A percentile compares a stretch with the other conserved stretches of the same genome.
phyloP scores from a whole-genome alignment of 2,888 invertebrate species.

The Emmelina monodactyla region DNA sequence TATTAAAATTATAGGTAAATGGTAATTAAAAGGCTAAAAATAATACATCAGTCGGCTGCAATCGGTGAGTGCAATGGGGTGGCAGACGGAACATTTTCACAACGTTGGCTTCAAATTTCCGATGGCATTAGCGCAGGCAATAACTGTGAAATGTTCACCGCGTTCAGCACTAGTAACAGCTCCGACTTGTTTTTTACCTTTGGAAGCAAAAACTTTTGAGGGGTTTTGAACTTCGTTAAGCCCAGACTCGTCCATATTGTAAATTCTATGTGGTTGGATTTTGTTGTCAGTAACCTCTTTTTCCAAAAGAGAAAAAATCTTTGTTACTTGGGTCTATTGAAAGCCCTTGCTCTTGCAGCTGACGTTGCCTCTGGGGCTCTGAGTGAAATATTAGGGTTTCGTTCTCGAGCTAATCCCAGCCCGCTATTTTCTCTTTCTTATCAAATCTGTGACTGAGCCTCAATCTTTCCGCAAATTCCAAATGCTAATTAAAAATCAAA shows the following conservation, averaged over 20 bases:
- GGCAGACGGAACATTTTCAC: no score
- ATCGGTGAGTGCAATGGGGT: no score
- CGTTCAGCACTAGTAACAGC: conserved; percentile 9
- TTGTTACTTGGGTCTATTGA: neutral
- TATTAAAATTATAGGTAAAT: no score
- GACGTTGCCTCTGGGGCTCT: neutral
- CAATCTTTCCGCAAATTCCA: neutral
- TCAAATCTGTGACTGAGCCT: conserved; percentile 1
- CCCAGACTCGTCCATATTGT: conserved; percentile 12
- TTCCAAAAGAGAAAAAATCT: neutral
- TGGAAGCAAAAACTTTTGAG: conserved; percentile 11
- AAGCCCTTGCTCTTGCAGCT: neutral
- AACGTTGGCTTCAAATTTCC: no score
- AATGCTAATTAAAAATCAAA: neutral
- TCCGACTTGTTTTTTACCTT: conserved; percentile 14
- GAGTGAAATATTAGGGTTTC: neutral
- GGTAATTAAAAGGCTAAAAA: no score
- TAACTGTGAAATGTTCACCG: conserved; percentile 8
- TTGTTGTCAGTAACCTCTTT: neutral
- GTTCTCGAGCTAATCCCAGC: conserved; percentile 3
- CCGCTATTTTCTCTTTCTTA: conserved; percentile 5
- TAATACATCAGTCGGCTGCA: no score
- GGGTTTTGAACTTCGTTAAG: conserved; percentile 9
- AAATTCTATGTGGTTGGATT: neutral
- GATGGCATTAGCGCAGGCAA: conserved; percentile 4